phyloP scores from a whole-genome alignment of 2,113 vertebrate species.

The Caretta caretta region DNA sequence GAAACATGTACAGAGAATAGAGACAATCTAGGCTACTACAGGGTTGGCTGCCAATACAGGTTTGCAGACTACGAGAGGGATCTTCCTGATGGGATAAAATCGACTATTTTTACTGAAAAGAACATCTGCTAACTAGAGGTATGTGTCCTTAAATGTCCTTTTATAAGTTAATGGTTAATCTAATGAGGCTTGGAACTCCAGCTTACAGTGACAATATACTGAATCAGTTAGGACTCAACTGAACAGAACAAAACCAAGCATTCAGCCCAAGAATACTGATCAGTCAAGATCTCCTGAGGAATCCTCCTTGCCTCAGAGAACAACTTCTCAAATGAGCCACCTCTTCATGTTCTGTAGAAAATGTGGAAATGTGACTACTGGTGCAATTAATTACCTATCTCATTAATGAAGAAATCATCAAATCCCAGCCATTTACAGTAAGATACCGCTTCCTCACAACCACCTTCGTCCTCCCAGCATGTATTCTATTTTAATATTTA shows the following conservation, averaged over 20 bases:
- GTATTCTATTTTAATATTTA: conserved; percentile 1
- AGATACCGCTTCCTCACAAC: not conserved
- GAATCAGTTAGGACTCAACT: not conserved
- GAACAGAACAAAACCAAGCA: conserved; percentile 4
- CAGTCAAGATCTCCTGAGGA: not conserved
- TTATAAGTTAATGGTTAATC: not conserved
- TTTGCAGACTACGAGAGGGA: not conserved
- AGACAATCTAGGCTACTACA: not conserved
- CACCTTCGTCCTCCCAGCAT: not conserved
- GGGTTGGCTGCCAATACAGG: not conserved
- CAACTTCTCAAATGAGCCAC: not conserved
- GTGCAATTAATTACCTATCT: conserved; percentile 47
- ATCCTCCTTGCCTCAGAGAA: conserved; percentile 3
- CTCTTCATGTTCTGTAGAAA: conserved; percentile 23
- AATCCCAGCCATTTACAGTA: not conserved
- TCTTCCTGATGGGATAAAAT: not conserved
- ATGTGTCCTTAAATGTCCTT: not conserved
- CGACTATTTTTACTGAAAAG: not conserved
- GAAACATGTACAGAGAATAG: not conserved
- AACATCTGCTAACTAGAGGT: not conserved
- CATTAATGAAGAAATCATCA: conserved; percentile 27
- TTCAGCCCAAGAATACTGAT: not conserved
- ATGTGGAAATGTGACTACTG: not conserved
- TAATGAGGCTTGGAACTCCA: not conserved
- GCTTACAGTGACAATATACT: not conserved